Evolutionary conservation across 2,797 vertebrate genomes (phyloP), one percentile per base, ranked within the genome.

Genomic region (Enteromius trimaculatus): DNA sequence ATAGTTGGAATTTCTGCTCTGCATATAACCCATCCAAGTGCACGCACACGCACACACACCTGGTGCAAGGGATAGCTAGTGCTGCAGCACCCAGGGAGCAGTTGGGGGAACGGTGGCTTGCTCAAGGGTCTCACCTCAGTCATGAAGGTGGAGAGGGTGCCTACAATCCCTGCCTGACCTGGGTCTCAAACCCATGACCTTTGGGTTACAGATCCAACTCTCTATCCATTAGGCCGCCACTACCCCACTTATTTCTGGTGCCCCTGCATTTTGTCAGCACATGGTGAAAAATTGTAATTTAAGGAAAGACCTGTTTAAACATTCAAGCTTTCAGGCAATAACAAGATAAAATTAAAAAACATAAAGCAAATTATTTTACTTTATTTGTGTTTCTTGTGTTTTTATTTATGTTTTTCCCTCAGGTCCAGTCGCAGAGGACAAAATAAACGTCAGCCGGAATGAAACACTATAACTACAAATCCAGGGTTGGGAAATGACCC

Each of bases 241-340:
- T 34, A 4, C 34, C 34, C 34, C 2, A 34, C 0, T 34, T 94
- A 93, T 94, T 94, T 94, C 91, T 92, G 70, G 79, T 82, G 92
- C 92, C 92, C 84, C 80, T 90, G 91, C 87, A 91, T 92, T 94
- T 93, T 92, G 91, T 88, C 65, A 71, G 71, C 65, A 70, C 62
- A 83, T 60, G 44, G 42, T 70, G 60, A 78, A 77, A 80, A 75
- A 79, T 60, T 60, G 23, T 82, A 84, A 80, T 49, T 49, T 68
- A 86, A 87, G 70, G 65, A 68, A 77, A 70, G 68, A 58, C 51
- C 74, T 83, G 76, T 81, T 69, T 58, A 62, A 77, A 82, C 53
- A 81, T 79, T 44, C 21, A 47, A 80, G 55, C 60, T n/a, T 49
- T 39, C n/a, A 71, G 6, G 26, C 39, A 37, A 65, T 39, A 23